Evolutionary conservation across 1,140 invertebrate species (phyloP).

Genomic region (Drosophila paulistorum): DNA sequence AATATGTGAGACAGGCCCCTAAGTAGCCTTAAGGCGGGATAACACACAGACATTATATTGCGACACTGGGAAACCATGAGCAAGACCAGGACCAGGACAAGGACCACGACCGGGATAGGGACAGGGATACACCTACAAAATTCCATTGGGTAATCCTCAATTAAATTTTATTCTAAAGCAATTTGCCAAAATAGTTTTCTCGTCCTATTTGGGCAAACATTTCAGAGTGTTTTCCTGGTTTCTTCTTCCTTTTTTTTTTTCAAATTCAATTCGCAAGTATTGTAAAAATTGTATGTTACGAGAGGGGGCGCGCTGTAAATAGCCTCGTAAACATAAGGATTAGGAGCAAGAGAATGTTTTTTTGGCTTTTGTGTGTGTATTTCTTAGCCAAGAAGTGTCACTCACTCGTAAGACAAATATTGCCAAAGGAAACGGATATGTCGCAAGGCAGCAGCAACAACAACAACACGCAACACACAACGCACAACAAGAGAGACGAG

Average conservation of each 20-base stretch:
- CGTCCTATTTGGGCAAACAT: slow-evolving; percentile 56
- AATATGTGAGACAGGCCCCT: slow-evolving; percentile 79
- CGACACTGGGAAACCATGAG: neutral
- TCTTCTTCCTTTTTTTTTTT: slow-evolving; percentile 54
- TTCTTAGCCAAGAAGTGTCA: slow-evolving; percentile 72
- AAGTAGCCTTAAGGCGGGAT: slow-evolving; percentile 79
- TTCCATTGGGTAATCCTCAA: slow-evolving; percentile 68
- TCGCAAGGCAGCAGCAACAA: slow-evolving; percentile 57
- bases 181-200: slow-evolving; percentile 78
- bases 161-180: slow-evolving; percentile 82
- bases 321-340: slow-evolving; percentile 78
- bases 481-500: neutral
- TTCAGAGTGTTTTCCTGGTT: slow-evolving; percentile 41
- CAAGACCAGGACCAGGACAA: neutral
- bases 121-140: slow-evolving; percentile 24
- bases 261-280: slow-evolving; percentile 38
- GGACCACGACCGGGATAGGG: neutral
- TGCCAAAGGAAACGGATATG: slow-evolving; percentile 76
- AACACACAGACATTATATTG: slow-evolving; percentile 40
- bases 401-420: slow-evolving; percentile 77
- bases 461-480: neutral
- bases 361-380: slow-evolving; percentile 44
- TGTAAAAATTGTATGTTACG: slow-evolving; percentile 68
- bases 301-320: slow-evolving; percentile 68
- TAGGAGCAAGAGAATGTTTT: slow-evolving; percentile 50